Evolutionary conservation across 2,113 vertebrate species (phyloP).

Genomic region (Mastomys coucha): DNA sequence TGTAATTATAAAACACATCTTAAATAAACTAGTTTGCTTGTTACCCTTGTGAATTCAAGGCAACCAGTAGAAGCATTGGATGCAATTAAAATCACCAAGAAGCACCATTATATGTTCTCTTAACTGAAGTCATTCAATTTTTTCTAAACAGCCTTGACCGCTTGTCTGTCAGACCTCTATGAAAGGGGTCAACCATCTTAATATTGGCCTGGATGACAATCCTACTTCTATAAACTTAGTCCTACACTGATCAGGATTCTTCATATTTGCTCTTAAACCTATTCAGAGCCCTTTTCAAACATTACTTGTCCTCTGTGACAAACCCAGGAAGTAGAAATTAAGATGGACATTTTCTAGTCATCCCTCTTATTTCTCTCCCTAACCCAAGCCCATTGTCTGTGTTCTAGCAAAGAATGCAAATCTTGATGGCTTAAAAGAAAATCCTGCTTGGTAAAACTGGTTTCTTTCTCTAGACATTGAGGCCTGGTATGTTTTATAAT

Average conservation of each 20-base stretch:
- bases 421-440: not conserved
- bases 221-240: not conserved
- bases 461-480: slow-evolving; percentile 16
- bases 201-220: not conserved
- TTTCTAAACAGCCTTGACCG: not conserved
- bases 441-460: not conserved
- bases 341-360: too few species aligned
- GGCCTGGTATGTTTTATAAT: not conserved
- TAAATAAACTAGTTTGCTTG: not conserved
- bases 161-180: not conserved
- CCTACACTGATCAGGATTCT: not conserved
- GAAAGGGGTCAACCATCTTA: not conserved
- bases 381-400: not conserved
- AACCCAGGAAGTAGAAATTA: not conserved
- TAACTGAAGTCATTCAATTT: not conserved
- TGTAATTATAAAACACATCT: not conserved
- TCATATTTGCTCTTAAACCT: not conserved
- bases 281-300: not conserved
- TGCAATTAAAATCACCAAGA: not conserved
- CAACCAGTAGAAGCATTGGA: not conserved
- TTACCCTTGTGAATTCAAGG: slow-evolving; percentile 17
- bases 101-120: not conserved
- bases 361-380: not conserved
- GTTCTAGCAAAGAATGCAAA: not conserved
- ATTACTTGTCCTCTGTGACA: not conserved